A percentile compares a stretch with the other conserved stretches of the same genome.
phyloP scores from a whole-genome alignment of 1,140 invertebrate species.

The Brachionus sp. region DNA sequence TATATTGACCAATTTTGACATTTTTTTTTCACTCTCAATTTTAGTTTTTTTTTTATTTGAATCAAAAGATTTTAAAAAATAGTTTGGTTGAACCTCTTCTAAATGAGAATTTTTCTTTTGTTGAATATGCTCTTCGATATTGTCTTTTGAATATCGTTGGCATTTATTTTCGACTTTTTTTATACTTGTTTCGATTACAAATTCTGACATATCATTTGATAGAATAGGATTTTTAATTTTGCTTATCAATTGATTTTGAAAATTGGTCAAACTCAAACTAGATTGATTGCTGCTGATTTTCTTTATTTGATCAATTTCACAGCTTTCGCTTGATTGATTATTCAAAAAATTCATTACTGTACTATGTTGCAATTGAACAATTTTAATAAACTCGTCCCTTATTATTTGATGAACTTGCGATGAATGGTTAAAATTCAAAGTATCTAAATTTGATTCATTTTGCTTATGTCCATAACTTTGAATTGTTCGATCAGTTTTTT shows the following conservation, averaged over 20 bases:
- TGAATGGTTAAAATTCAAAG: background rate
- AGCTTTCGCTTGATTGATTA: background rate
- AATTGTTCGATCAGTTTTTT: background rate
- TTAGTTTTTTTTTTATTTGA: background rate
- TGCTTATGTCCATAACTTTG: background rate
- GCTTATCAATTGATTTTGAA: background rate
- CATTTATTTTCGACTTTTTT: background rate
- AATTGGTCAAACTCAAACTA: no score
- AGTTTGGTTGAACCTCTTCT: background rate
- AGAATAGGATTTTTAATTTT: background rate
- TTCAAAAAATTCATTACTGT: slow-evolving; percentile 40
- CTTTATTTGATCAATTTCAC: background rate
- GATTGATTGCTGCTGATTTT: background rate
- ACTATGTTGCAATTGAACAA: slow-evolving; percentile 36
- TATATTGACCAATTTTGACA: slow-evolving; percentile 6
- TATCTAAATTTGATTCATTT: background rate
- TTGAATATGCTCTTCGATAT: background rate
- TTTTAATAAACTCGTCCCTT: background rate
- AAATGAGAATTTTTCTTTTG: background rate
- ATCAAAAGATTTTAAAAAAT: background rate
- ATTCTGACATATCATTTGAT: background rate
- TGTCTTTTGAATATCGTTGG: background rate
- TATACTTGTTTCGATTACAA: slow-evolving; percentile 27
- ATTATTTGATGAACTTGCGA: slow-evolving; percentile 2
- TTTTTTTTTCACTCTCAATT: background rate